Percentiles rank a stretch among this genome's conserved stretches.
These are phyloP conservation scores for Parthenolecanium corni DNA, from an alignment of 2,888 invertebrate genomes.

Conservation along the genomic window DNA sequence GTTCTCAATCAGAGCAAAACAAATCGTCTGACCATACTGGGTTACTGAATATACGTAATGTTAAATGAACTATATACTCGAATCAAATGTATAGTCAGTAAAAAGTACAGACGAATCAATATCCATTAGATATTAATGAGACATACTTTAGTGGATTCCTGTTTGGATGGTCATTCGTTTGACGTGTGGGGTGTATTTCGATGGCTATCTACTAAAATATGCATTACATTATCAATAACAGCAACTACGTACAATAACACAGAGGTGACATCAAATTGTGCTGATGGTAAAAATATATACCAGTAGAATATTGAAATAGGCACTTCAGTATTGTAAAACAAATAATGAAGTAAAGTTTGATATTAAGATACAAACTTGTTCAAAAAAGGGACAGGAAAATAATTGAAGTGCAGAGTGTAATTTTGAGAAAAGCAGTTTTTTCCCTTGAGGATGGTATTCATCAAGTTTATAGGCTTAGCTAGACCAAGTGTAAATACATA, in stretches of 20 bases:
- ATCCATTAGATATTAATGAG: conserved; percentile 14
- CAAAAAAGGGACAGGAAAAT: no score
- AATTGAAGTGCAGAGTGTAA: no score
- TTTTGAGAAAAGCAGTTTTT: no score
- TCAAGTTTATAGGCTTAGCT: no score
- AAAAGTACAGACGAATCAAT: conserved; percentile 17
- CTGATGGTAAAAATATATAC: background rate
- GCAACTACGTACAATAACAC: background rate
- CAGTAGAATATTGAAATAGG: no score
- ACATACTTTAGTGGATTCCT: conserved; percentile 1
- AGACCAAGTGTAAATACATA: no score
- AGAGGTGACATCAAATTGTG: background rate
- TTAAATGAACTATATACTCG: background rate
- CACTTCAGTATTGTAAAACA: no score
- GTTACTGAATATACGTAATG: background rate
- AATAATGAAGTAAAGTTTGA: no score
- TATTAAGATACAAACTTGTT: no score
- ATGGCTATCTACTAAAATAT: conserved; percentile 19
- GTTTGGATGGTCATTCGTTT: background rate
- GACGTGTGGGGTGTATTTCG: conserved; percentile 13
- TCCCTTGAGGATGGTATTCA: no score
- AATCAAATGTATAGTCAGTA: background rate
- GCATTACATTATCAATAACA: conserved; percentile 6
- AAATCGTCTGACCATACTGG: no score
- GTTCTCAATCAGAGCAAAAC: no score